Conservation (phyloP, 2,888 invertebrate species). For the Crocallis elinguaria region DNA sequence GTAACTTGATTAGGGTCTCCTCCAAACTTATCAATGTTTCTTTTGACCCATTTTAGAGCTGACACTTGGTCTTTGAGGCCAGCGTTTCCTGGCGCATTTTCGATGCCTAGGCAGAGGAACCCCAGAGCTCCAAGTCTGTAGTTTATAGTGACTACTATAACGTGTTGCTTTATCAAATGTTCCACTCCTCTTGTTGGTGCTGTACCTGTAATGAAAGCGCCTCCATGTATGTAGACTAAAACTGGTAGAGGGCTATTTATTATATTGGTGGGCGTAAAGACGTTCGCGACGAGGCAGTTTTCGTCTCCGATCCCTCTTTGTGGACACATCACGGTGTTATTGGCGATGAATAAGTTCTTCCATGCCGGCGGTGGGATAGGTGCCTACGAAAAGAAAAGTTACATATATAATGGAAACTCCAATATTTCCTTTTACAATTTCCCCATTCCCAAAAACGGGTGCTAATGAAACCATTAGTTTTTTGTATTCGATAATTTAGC, state of each 20-base stretch:
- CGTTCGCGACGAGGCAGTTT: conserved; percentile 51
- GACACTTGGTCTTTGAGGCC: conserved; percentile 55
- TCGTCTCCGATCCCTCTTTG: conserved; percentile 49
- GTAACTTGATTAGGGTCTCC: conserved; percentile 40
- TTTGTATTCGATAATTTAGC: too few relatives aligned
- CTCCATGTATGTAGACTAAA: conserved; percentile 54
- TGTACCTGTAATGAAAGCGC: conserved; percentile 46
- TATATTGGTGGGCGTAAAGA: conserved; percentile 44
- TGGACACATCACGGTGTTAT: conserved; percentile 46
- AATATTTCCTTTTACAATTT: neutral
- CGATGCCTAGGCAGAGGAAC: conserved; percentile 48
- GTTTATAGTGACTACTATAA: conserved; percentile 54
- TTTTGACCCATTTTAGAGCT: conserved; percentile 52
- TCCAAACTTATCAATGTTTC: conserved; percentile 47
- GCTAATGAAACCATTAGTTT: neutral
- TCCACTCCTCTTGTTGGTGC: conserved; percentile 47
- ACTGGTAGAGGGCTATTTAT: conserved; percentile 40
- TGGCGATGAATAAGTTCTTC: conserved; percentile 43
- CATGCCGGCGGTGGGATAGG: conserved; percentile 43
- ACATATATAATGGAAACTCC: neutral
- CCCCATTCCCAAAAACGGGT: neutral
- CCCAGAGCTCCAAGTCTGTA: conserved; percentile 54
- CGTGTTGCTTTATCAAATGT: conserved; percentile 45
- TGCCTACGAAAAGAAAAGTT: conserved; percentile 37
- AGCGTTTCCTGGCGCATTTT: conserved; percentile 55